A percentile compares a stretch with the other conserved stretches of the same genome.
Evolutionary conservation across 1,140 invertebrate species (phyloP).

Genomic region (Bicyclus anynana): DNA sequence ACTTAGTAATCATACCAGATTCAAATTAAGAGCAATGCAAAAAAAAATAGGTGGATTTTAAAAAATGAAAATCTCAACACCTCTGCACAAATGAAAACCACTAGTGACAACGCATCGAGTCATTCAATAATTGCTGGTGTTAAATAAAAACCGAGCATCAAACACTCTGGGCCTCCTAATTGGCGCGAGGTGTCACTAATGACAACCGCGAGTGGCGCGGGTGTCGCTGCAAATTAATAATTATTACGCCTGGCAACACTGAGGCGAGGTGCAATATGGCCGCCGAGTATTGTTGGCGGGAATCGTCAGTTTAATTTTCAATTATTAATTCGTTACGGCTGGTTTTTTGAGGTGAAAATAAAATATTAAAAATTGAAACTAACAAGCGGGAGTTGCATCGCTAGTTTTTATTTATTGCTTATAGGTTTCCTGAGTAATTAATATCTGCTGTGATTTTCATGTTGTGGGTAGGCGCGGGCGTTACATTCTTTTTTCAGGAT

Average conservation of each 20-base stretch:
- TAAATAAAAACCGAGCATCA: constrained; percentile 50
- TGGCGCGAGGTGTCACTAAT: constrained; percentile 73
- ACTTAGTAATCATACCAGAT: constrained; percentile 16
- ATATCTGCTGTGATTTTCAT: background rate
- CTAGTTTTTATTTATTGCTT: background rate
- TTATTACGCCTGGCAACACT: constrained; percentile 71
- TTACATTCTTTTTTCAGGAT: background rate
- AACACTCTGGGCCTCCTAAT: constrained; percentile 66
- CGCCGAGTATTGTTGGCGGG: constrained; percentile 55
- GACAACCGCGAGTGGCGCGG: constrained; percentile 62
- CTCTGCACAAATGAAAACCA: constrained; percentile 39
- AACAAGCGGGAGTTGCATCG: constrained; percentile 4
- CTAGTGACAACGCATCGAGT: constrained; percentile 39
- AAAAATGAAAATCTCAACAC: constrained; percentile 33
- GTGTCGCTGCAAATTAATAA: constrained; percentile 70
- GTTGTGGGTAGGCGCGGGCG: background rate
- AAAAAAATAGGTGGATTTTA: constrained; percentile 21
- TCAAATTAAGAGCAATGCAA: constrained; percentile 25
- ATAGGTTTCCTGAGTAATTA: constrained; percentile 4
- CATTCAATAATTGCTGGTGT: constrained; percentile 43
- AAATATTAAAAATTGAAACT: constrained; percentile 1
- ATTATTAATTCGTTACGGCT: constrained; percentile 25
- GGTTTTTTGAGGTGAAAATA: constrained; percentile 1
- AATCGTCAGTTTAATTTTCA: constrained; percentile 52
- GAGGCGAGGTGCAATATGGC: constrained; percentile 63